Evolutionary conservation across 2,113 vertebrate species (phyloP), one percentile per base, ranked within the genome.

Genomic region (Leptodactylus fuscus): DNA sequence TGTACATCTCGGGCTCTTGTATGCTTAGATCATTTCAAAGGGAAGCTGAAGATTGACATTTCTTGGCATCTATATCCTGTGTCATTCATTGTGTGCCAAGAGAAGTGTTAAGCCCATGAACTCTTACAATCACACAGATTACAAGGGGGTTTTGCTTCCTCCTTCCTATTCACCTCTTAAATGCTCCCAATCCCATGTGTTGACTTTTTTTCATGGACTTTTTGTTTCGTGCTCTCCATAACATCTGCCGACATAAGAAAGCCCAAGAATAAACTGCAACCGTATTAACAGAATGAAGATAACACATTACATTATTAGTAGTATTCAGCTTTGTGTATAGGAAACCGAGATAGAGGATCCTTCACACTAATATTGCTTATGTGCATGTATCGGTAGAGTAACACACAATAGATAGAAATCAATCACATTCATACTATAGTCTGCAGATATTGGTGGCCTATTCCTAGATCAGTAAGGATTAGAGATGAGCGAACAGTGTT

Each of bases 41-140:
- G 55, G 82, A 60, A 70, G 20, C 20, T 85, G 83, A 79, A 79
- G 83, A 85, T 78, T 85, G 83, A 85, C 83, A 85, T 27, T 49
- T 79, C 62, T 79, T 79, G 75, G 74, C 75, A 78, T 70, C 11
- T 69, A 85, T 79, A 78, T 79, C 46, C 48, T 80, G 53, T 80
- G 55, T 24, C 77, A 80, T 80, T 80, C 53, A 60, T 65, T 62
- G 41, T 83, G 70, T 62, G 82, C 82, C 71, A 76, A 76, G 71
- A 83, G 48, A 74, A 48, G 82, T 83, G 82, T 46, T 80, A 76
- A 62, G 41, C 41, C 71, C 46, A 55, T 83, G 34, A 83, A 83
- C 70, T 83, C 41, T 58, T 60, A 75, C 27, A 83, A 83, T 75
- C 82, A 83, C 38, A 62, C 71, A 60, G 53, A 75, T 75, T 83